phyloP scores from a whole-genome alignment of 2,113 vertebrate species.

The Onychostruthus taczanowskii region DNA sequence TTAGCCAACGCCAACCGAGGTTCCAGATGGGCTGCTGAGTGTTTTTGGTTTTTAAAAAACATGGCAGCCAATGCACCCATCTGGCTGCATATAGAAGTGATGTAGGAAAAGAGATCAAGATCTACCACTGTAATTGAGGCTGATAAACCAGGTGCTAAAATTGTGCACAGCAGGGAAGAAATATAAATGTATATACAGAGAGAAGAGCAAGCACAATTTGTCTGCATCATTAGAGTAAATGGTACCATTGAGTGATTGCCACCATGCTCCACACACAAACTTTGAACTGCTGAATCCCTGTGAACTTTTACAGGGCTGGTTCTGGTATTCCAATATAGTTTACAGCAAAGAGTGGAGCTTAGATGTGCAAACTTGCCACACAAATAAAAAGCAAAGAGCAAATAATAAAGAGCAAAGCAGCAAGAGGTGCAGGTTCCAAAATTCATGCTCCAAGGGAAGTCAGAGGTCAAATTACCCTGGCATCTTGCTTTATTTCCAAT shows the following conservation, averaged over 20 bases:
- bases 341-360: background rate
- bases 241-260: slow-evolving; percentile 55
- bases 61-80: slow-evolving; percentile 73
- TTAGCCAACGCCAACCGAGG: slow-evolving; percentile 59
- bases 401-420: background rate
- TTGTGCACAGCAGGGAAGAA: slow-evolving; percentile 51
- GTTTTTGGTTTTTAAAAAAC: slow-evolving; percentile 70
- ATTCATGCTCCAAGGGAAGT: background rate
- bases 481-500: background rate
- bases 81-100: slow-evolving; percentile 61
- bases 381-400: background rate
- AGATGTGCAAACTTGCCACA: background rate
- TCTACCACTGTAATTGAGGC: slow-evolving; percentile 50
- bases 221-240: slow-evolving; percentile 55
- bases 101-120: slow-evolving; percentile 39
- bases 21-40: slow-evolving; percentile 69
- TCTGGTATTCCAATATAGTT: slow-evolving; percentile 49
- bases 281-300: slow-evolving; percentile 35
- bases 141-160: slow-evolving; percentile 70
- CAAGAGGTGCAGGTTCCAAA: background rate
- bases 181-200: slow-evolving; percentile 54
- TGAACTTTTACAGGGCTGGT: slow-evolving; percentile 25
- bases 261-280: background rate
- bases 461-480: background rate
- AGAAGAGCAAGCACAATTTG: slow-evolving; percentile 65